Evolutionary conservation across 2,113 vertebrate species (phyloP).

Genomic region (Ictalurus punctatus): DNA sequence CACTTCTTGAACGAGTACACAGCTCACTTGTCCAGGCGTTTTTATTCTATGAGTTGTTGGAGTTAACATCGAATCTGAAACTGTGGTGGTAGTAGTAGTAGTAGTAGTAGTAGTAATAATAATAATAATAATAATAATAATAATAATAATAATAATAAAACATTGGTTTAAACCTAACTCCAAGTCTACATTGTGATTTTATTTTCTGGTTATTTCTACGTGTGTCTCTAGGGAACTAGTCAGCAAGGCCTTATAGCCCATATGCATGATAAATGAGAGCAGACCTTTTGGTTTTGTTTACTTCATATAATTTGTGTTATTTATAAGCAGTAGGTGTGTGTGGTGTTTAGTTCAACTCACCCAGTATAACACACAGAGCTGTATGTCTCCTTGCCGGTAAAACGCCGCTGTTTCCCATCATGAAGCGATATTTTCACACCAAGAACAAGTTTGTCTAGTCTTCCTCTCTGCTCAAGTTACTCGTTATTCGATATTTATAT

Average conservation of each 20-base stretch:
- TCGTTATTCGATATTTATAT: not conserved
- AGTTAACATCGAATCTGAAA: not conserved
- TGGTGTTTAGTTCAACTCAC: not conserved
- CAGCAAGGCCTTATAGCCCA: too few species aligned
- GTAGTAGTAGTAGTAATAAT: too few species aligned
- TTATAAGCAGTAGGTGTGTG: not conserved
- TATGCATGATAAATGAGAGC: not conserved
- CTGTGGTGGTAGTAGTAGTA: too few species aligned
- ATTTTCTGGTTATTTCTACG: too few species aligned
- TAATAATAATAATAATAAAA: not conserved
- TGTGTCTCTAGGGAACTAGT: not conserved
- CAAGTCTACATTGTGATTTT: too few species aligned
- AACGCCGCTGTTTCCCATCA: not conserved
- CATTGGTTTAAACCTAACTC: too few species aligned
- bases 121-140: not conserved
- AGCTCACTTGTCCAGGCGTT: not conserved
- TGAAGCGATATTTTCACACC: not conserved
- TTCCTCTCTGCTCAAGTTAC: not conserved
- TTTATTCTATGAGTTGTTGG: not conserved
- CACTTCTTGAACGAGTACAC: not conserved
- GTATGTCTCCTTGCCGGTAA: not conserved
- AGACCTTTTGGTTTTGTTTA: not conserved
- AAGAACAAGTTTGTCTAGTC: not conserved
- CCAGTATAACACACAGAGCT: constrained; percentile 21
- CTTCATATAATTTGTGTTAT: not conserved